These are phyloP conservation scores for Lordiphosa mommai DNA, from an alignment of 1,140 invertebrate species.

Conservation along the genomic window DNA sequence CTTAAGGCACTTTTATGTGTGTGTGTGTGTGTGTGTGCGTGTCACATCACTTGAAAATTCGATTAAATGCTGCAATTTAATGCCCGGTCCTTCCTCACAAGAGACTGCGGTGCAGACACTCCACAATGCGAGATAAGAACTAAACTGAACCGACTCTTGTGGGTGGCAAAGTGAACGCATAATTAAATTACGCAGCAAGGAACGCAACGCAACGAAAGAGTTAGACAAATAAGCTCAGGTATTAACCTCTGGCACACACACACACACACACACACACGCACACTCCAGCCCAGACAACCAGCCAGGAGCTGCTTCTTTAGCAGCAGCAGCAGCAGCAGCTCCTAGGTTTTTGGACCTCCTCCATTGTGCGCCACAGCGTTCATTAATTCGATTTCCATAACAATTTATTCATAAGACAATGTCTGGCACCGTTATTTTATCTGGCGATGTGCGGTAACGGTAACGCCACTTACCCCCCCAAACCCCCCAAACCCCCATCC, in stretches of 20 bases:
- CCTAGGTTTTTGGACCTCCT: slow-evolving; percentile 24
- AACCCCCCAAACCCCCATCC: no score
- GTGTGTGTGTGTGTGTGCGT: slow-evolving; percentile 8
- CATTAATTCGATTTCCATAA: slow-evolving; percentile 80
- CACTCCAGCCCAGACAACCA: slow-evolving; percentile 21
- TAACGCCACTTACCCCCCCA: slow-evolving; percentile 66
- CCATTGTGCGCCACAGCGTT: slow-evolving; percentile 74
- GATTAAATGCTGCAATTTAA: slow-evolving; percentile 76
- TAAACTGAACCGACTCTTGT: slow-evolving; percentile 1
- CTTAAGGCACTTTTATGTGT: slow-evolving; percentile 8
- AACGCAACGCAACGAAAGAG: slow-evolving; percentile 64
- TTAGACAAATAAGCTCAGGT: slow-evolving; percentile 80
- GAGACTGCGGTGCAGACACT: slow-evolving; percentile 45
- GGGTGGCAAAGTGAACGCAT: slow-evolving; percentile 74
- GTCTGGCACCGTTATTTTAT: slow-evolving; percentile 80
- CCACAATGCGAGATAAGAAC: slow-evolving; percentile 67
- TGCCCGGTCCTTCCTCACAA: slow-evolving; percentile 13
- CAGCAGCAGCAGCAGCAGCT: slow-evolving; percentile 15
- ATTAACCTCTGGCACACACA: slow-evolving; percentile 69
- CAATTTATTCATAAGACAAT: slow-evolving; percentile 80
- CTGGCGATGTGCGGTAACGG: slow-evolving; percentile 79
- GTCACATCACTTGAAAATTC: slow-evolving; percentile 59
- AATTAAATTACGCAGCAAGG: slow-evolving; percentile 78
- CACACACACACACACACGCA: slow-evolving; percentile 34
- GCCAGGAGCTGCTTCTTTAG: slow-evolving; percentile 6